These are phyloP conservation scores for Ceratosolen fusciceps DNA, from an alignment of 1,140 invertebrate species.

Conservation along the genomic window DNA sequence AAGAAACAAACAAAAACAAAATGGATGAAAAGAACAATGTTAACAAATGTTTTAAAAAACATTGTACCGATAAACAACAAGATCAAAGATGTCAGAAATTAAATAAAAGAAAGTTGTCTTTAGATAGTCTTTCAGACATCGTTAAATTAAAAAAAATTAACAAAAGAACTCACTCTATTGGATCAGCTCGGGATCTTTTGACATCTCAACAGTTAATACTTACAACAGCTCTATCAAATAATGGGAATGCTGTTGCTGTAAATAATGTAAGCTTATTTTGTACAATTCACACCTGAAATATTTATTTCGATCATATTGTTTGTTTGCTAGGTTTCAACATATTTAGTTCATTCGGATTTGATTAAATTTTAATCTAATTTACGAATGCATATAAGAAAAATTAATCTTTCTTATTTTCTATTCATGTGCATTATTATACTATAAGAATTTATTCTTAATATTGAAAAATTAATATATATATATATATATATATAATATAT, in stretches of 20 bases:
- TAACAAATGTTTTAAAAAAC: not conserved
- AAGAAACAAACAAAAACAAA: constrained; percentile 42
- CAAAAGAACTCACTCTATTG: constrained; percentile 65
- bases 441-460: too few species aligned
- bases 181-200: constrained; percentile 52
- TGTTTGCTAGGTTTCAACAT: too few species aligned
- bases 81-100: constrained; percentile 74
- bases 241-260: not conserved
- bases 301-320: too few species aligned
- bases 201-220: not conserved
- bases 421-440: too few species aligned
- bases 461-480: too few species aligned
- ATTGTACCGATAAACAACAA: constrained; percentile 4
- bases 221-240: not conserved
- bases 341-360: too few species aligned
- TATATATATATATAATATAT: too few species aligned
- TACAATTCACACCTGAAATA: not conserved
- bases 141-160: constrained; percentile 64
- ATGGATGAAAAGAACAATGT: not conserved
- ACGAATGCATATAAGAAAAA: too few species aligned
- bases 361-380: too few species aligned
- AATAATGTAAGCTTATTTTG: constrained; percentile 20
- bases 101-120: constrained; percentile 64
- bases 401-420: too few species aligned
- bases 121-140: constrained; percentile 63